A percentile compares a stretch with the other conserved stretches of the same genome.
Conservation (phyloP, 2,113 vertebrate species). For the Hippocampus barbouri region DNA sequence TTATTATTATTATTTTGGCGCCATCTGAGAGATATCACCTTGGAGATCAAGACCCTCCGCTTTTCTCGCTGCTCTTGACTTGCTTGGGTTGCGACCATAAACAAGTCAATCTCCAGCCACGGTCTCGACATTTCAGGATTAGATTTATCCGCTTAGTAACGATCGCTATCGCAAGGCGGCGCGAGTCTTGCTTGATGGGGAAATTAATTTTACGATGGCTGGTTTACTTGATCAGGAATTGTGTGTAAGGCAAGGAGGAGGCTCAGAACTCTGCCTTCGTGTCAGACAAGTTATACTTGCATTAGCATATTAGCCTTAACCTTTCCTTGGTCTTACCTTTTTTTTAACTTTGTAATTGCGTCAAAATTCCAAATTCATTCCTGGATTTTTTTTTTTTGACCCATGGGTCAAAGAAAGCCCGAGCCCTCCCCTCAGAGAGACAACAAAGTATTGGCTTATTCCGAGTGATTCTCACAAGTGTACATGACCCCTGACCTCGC, state of each 20-base stretch:
- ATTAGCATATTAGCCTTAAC: not conserved
- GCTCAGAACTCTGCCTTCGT: not conserved
- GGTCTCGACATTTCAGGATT: conserved; percentile 53
- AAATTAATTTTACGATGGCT: conserved; percentile 75
- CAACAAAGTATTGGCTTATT: not conserved
- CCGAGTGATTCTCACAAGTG: not conserved
- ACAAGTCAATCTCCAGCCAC: conserved; percentile 64
- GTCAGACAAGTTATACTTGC: not conserved
- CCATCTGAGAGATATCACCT: conserved; percentile 54
- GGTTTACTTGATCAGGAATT: conserved; percentile 64
- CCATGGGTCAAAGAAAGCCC: not conserved
- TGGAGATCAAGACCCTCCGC: conserved; percentile 25
- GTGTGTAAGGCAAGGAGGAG: conserved; percentile 21
- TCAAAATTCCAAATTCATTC: not conserved
- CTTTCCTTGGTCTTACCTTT: not conserved
- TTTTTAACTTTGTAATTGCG: not conserved
- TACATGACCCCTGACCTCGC: not conserved
- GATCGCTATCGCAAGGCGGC: conserved; percentile 66
- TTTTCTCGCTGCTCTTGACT: conserved; percentile 29
- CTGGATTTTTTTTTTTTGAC: not conserved
- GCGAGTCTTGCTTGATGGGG: conserved; percentile 59
- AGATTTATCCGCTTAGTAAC: conserved; percentile 73
- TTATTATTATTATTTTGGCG: conserved; percentile 31
- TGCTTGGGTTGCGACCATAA: conserved; percentile 62
- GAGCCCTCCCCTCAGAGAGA: not conserved